Evolutionary conservation across 2,888 invertebrate species (phyloP).

Genomic region (Eilema depressum): DNA sequence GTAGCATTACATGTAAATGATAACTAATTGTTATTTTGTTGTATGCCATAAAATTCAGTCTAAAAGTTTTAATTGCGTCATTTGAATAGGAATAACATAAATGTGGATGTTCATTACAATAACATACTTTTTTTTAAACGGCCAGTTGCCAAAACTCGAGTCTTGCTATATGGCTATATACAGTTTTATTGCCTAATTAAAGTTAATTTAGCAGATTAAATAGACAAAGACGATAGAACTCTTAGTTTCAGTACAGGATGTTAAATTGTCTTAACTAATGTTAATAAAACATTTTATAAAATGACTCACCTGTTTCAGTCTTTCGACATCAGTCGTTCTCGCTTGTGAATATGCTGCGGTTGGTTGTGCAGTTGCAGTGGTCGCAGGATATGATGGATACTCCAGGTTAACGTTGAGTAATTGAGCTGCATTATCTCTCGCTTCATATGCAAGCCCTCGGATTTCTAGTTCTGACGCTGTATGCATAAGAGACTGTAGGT

Average conservation of each 20-base stretch:
- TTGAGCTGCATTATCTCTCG: conserved; percentile 86
- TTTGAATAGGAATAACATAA: conserved; percentile 45
- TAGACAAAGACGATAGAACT: conserved; percentile 20
- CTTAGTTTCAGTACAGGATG: conserved; percentile 21
- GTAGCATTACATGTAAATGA: conserved; percentile 28
- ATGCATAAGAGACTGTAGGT: conserved; percentile 88
- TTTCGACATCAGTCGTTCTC: conserved; percentile 81
- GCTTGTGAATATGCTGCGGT: conserved; percentile 66
- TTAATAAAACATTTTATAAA: conserved; percentile 18
- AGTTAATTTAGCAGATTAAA: conserved; percentile 18
- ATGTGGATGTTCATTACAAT: conserved; percentile 39
- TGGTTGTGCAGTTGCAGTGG: conserved; percentile 60
- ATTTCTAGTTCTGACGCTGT: conserved; percentile 90
- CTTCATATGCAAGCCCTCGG: conserved; percentile 88
- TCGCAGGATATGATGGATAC: conserved; percentile 78
- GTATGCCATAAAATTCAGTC: conserved; percentile 38
- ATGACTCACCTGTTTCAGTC: conserved; percentile 80
- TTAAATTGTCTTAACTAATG: conserved; percentile 20
- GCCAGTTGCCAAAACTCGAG: conserved; percentile 1
- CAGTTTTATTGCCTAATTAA: conserved; percentile 26
- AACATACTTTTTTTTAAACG: conserved; percentile 17
- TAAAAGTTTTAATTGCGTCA: conserved; percentile 46
- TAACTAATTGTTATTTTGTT: conserved; percentile 49
- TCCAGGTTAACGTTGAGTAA: conserved; percentile 85
- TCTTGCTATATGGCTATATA: conserved; percentile 19